Evolutionary conservation across 2,797 vertebrate species (phyloP).

Genomic region (Mergus octosetaceus): DNA sequence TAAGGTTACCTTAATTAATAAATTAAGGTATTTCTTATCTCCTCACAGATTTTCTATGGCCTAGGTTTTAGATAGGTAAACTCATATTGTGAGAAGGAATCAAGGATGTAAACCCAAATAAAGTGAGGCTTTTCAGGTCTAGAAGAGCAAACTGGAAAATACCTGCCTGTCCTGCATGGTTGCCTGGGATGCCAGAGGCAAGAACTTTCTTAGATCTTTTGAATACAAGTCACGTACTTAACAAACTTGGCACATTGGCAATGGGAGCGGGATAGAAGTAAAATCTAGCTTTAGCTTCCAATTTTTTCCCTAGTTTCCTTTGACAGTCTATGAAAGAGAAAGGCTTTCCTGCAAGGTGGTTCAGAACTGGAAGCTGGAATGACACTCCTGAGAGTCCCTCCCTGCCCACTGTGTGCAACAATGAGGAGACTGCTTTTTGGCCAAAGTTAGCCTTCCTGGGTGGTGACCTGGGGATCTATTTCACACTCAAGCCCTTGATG

Average conservation of each 20-base stretch:
- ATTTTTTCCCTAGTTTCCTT: not conserved
- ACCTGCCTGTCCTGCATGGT: not conserved
- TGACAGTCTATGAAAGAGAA: not conserved
- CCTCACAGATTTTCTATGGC: not conserved
- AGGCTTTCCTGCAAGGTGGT: not conserved
- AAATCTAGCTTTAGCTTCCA: not conserved
- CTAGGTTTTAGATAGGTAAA: not conserved
- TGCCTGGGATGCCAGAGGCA: not conserved
- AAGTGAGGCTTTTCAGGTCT: not conserved
- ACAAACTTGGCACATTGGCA: not conserved
- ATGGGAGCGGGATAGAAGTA: not conserved
- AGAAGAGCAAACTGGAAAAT: not conserved
- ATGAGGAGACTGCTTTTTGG: not conserved
- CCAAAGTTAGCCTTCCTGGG: not conserved
- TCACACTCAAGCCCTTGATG: not conserved
- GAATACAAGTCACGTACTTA: not conserved
- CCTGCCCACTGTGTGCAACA: accelerated
- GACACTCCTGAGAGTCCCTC: accelerated
- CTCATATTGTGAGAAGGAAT: not conserved
- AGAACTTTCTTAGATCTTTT: constrained; percentile 5
- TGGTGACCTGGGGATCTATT: not conserved
- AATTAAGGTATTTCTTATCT: not conserved
- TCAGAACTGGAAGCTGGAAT: not conserved
- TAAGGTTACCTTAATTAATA: no score
- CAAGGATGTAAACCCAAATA: not conserved